Percentiles rank a stretch among this genome's conserved stretches.
These are phyloP conservation scores for Pterois miles DNA, from an alignment of 2,797 vertebrate genomes.

Conservation along the genomic window DNA sequence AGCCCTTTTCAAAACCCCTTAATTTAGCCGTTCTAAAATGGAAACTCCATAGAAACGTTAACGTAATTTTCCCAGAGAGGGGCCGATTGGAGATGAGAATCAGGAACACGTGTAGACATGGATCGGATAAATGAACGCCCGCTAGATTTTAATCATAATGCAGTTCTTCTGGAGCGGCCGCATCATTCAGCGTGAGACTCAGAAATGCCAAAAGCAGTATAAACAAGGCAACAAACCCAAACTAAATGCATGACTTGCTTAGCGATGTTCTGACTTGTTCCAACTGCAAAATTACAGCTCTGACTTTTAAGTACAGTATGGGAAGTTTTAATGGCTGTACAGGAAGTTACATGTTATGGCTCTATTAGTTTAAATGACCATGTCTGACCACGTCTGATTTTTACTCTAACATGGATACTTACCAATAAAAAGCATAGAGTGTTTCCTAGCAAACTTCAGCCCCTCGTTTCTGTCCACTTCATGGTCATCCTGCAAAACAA, in stretches of 20 bases:
- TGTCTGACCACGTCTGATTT: constrained; percentile 20
- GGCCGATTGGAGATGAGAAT: constrained; percentile 64
- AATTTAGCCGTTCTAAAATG: constrained; percentile 70
- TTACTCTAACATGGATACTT: constrained; percentile 52
- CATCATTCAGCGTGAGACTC: constrained; percentile 34
- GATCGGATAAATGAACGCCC: constrained; percentile 62
- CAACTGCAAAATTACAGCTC: constrained; percentile 39
- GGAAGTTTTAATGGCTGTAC: constrained; percentile 22
- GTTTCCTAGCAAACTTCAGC: constrained; percentile 96
- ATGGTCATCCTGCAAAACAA: constrained; percentile 89
- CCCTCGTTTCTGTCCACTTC: constrained; percentile 98
- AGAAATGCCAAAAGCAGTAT: constrained; percentile 16
- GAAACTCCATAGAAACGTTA: constrained; percentile 71
- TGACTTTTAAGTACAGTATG: constrained; percentile 28
- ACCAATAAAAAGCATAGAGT: constrained; percentile 99
- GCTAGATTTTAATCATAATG: constrained; percentile 67
- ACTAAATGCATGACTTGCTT: constrained; percentile 35
- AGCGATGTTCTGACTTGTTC: constrained; percentile 34
- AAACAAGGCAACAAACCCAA: constrained; percentile 52
- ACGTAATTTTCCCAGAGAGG: constrained; percentile 70
- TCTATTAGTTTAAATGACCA: constrained; percentile 36
- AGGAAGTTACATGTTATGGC: constrained; percentile 34
- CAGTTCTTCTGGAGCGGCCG: constrained; percentile 51
- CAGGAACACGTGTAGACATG: constrained; percentile 66
- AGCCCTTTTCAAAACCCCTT: constrained; percentile 52